Conservation (phyloP, 2,797 vertebrate genomes). For the Ataeniobius toweri region DNA sequence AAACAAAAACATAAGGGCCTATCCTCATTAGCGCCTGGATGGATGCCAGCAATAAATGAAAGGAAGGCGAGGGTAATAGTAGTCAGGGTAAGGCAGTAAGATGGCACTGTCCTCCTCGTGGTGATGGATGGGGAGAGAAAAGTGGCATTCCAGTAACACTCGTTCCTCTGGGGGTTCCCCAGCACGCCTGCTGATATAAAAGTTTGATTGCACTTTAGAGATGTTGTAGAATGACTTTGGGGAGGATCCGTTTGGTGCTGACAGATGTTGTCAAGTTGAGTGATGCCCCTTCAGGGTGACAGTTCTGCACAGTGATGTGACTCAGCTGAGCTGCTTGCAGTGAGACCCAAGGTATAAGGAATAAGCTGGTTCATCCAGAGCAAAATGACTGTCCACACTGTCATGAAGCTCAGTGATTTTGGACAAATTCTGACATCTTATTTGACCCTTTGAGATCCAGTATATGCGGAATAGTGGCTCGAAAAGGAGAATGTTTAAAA, state of each 20-base stretch:
- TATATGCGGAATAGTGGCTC: neutral
- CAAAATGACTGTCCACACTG: neutral
- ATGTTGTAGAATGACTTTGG: constrained; percentile 16
- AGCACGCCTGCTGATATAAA: constrained; percentile 21
- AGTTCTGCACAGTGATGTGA: constrained; percentile 43
- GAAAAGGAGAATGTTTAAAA: neutral
- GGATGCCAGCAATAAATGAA: constrained; percentile 49
- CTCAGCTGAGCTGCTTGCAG: constrained; percentile 7
- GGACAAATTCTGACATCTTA: neutral
- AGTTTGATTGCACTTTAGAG: constrained; percentile 52
- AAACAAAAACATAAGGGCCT: constrained; percentile 52
- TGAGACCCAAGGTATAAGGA: neutral
- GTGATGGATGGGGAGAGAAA: constrained; percentile 52
- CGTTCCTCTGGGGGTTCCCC: constrained; percentile 29
- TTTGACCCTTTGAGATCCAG: neutral
- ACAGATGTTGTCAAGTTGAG: constrained; percentile 46
- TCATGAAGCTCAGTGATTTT: neutral
- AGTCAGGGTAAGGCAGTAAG: constrained; percentile 44
- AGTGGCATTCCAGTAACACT: constrained; percentile 15
- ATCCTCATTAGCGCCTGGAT: constrained; percentile 62
- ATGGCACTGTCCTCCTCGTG: constrained; percentile 43
- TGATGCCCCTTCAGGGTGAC: constrained; percentile 43
- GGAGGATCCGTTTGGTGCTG: constrained; percentile 19
- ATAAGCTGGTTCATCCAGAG: neutral
- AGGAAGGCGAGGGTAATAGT: constrained; percentile 30